Conservation (phyloP, 2,797 vertebrate genomes). For the Enteromius anoplus region DNA sequence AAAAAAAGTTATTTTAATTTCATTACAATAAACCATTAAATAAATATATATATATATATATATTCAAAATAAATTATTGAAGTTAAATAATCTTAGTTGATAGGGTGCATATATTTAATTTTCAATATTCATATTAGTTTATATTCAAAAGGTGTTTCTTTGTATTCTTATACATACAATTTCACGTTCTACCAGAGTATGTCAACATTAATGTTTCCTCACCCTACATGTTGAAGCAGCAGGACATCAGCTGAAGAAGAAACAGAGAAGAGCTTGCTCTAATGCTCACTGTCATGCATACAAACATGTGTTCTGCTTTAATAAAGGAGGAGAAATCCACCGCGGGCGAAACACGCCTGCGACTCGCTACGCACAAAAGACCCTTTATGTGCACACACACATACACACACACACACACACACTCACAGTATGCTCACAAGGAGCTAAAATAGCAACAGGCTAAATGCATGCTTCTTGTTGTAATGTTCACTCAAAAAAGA, state of each 20-base stretch:
- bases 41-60: no score
- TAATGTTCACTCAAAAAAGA: conserved; percentile 13
- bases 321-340: conserved; percentile 12
- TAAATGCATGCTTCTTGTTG: conserved; percentile 11
- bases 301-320: conserved; percentile 28
- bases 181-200: background rate
- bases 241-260: background rate
- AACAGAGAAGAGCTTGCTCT: background rate
- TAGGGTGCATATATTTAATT: no score
- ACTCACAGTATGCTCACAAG: background rate
- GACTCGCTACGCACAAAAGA: conserved; percentile 1
- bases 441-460: background rate
- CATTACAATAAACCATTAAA: background rate
- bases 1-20: no score
- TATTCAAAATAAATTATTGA: no score
- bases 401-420: conserved; percentile 16
- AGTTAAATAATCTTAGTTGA: no score
- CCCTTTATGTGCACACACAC: conserved; percentile 5
- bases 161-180: background rate
- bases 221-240: background rate
- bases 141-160: background rate
- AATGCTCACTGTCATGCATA: conserved; percentile 21
- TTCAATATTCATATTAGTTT: no score
- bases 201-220: background rate
- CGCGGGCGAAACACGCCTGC: conserved; percentile 10